Conservation (phyloP, 2,888 invertebrate genomes). For the Acanthoscelides obtectus region DNA sequence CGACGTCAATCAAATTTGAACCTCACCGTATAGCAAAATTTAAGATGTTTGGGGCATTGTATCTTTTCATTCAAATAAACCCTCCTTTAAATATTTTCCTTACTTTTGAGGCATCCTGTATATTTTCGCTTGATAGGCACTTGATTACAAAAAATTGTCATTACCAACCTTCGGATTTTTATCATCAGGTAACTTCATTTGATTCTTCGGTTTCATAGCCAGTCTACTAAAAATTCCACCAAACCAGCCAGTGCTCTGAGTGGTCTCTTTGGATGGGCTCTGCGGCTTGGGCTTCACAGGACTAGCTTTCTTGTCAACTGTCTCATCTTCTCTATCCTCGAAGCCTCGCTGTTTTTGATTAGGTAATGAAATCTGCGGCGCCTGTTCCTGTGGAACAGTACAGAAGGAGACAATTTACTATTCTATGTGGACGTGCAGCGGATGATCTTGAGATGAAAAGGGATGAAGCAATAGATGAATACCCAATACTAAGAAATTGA, state of each 20-base stretch:
- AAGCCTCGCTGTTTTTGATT: slow-evolving; percentile 45
- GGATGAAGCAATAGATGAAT: slow-evolving; percentile 3
- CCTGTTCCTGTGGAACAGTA: slow-evolving; percentile 39
- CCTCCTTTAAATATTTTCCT: too few species aligned
- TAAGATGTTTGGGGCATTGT: too few species aligned
- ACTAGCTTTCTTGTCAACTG: slow-evolving; percentile 4
- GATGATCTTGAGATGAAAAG: neutral
- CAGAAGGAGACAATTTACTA: slow-evolving; percentile 44
- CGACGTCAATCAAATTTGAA: too few species aligned
- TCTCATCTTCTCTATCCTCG: slow-evolving; percentile 15
- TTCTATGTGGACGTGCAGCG: slow-evolving; percentile 25
- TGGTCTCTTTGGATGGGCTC: slow-evolving; percentile 24
- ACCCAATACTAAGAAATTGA: neutral
- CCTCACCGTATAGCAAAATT: too few species aligned
- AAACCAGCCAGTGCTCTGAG: slow-evolving; percentile 64
- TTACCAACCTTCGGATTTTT: slow-evolving; percentile 79
- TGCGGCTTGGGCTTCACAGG: slow-evolving; percentile 24
- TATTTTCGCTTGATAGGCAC: too few species aligned
- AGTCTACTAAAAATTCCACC: slow-evolving; percentile 83
- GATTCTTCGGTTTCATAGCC: slow-evolving; percentile 80
- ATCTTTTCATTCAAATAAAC: too few species aligned
- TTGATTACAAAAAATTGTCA: neutral
- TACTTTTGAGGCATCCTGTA: too few species aligned
- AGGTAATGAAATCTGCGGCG: slow-evolving; percentile 57
- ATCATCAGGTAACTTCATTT: slow-evolving; percentile 94